These are phyloP conservation scores for Vesta saturnalis DNA, from an alignment of 2,888 invertebrate genomes.

Conservation along the genomic window DNA sequence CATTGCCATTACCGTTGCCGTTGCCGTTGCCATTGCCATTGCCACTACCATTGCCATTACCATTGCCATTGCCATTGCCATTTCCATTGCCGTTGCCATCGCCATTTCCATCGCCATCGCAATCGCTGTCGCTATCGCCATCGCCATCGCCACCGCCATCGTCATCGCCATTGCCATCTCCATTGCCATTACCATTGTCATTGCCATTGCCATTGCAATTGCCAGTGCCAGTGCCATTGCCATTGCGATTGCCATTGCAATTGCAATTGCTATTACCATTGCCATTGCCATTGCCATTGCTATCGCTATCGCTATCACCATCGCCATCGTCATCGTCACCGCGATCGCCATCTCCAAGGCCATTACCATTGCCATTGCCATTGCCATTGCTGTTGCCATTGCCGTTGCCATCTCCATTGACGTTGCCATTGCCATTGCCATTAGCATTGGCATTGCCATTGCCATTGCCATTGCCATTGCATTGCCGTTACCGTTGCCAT, in stretches of 20 bases:
- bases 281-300: constrained; percentile 7
- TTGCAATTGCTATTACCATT: constrained; percentile 9
- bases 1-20: constrained; percentile 17
- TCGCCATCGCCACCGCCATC: neutral
- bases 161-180: neutral
- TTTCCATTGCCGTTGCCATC: too few relatives aligned
- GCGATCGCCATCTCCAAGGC: neutral
- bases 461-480: too few relatives aligned
- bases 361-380: neutral
- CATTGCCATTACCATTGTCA: too few relatives aligned
- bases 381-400: neutral
- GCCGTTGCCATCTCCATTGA: too few relatives aligned
- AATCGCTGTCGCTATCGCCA: constrained; percentile 10
- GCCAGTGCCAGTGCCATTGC: constrained; percentile 18
- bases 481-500: too few relatives aligned
- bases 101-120: too few relatives aligned
- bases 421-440: too few relatives aligned
- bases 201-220: too few relatives aligned
- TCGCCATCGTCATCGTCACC: neutral
- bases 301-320: constrained; percentile 9
- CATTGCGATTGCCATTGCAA: constrained; percentile 11
- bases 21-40: constrained; percentile 18
- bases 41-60: neutral
- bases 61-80: neutral
- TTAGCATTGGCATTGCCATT: too few relatives aligned